Conservation (phyloP, 2,113 vertebrate species). For the Nerophis ophidion region DNA sequence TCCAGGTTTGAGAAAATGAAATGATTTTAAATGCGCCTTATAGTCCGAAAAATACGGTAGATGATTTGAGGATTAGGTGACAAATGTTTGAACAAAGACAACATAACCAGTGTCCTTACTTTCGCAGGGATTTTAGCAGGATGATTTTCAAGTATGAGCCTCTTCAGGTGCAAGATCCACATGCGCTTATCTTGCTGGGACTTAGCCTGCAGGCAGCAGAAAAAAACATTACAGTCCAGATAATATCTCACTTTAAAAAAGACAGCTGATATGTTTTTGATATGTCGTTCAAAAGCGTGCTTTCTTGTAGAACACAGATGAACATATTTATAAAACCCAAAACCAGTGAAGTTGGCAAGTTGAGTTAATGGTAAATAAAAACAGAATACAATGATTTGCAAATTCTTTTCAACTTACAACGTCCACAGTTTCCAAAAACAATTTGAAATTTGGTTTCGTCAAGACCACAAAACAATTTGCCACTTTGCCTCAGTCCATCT, state of each 20-base stretch:
- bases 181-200: constrained; percentile 95
- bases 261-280: constrained; percentile 11
- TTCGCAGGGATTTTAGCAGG: constrained; percentile 97
- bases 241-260: constrained; percentile 31
- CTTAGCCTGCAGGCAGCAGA: constrained; percentile 77
- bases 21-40: too few relatives aligned
- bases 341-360: too few relatives aligned
- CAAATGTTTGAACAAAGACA: constrained; percentile 6
- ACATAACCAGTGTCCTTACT: constrained; percentile 66
- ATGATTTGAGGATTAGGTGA: neutral
- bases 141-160: constrained; percentile 97
- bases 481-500: too few relatives aligned
- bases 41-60: neutral
- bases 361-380: too few relatives aligned
- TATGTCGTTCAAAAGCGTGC: constrained; percentile 22
- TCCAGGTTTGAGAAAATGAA: too few relatives aligned
- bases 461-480: too few relatives aligned
- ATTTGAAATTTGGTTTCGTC: too few relatives aligned
- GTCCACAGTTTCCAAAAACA: too few relatives aligned
- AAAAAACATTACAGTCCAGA: constrained; percentile 33
- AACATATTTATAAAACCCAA: neutral
- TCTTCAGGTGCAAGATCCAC: constrained; percentile 95
- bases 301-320: constrained; percentile 30
- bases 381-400: too few relatives aligned
- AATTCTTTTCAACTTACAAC: too few relatives aligned